These are phyloP conservation scores for Beris chalybata DNA, from an alignment of 2,888 invertebrate genomes.

Conservation along the genomic window DNA sequence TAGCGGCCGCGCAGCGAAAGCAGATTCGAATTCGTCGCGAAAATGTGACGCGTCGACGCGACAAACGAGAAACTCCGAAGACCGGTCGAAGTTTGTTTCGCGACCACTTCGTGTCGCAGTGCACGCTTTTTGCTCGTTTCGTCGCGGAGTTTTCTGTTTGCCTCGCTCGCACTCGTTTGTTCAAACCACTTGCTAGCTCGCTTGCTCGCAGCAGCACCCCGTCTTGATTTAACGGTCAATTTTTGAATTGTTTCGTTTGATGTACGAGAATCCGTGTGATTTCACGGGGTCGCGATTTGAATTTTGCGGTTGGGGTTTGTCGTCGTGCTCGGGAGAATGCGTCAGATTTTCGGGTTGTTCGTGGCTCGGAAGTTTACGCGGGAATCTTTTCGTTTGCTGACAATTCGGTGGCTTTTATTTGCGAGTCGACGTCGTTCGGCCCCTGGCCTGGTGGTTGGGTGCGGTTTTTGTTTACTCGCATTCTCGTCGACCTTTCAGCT, in stretches of 20 bases:
- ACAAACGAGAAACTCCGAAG: slow-evolving; percentile 7
- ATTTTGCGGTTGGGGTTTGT: slow-evolving; percentile 3
- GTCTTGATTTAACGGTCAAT: slow-evolving; percentile 8
- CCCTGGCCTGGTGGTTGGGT: slow-evolving; percentile 60
- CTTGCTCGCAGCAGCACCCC: background rate
- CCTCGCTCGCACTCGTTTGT: background rate
- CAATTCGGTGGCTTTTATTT: background rate
- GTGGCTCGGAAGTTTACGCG: background rate
- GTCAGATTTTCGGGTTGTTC: background rate
- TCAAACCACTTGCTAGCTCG: background rate
- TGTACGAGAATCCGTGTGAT: slow-evolving; percentile 10
- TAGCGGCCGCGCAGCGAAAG: background rate
- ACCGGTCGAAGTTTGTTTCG: slow-evolving; percentile 3
- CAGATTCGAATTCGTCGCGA: background rate
- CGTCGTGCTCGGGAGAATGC: background rate
- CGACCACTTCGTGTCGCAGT: slow-evolving; percentile 29
- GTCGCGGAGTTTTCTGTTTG: slow-evolving; percentile 7
- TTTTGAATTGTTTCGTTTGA: background rate
- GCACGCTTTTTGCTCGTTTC: slow-evolving; percentile 20
- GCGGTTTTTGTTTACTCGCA: slow-evolving; percentile 71
- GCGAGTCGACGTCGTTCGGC: background rate
- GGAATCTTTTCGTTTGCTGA: background rate
- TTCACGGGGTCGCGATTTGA: background rate
- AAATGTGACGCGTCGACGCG: slow-evolving; percentile 4
- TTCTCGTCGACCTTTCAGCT: slow-evolving; percentile 44